Evolutionary conservation across 2,113 vertebrate species (phyloP), one percentile per base, ranked within the genome.

Genomic region (Gymnarchus niloticus): DNA sequence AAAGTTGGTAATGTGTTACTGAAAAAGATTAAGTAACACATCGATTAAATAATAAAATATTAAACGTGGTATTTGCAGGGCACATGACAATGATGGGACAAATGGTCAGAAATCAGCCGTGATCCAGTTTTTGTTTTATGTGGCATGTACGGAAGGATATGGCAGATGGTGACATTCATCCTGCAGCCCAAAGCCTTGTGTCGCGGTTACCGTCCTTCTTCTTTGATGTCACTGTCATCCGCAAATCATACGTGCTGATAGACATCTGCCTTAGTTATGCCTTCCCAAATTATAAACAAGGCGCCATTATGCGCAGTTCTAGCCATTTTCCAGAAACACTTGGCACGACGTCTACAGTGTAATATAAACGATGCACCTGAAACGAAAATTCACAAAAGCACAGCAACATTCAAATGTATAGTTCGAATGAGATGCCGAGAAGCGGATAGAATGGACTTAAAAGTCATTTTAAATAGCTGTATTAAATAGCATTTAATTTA

Each of bases 181-280:
- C 28, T 73, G 76, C 76, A 46, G 44, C 76, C 44, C 41, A 44
- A 48, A 78, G 6, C 44, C 76, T 17, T 78, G 41, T 25, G 76
- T 78, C 41, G 23, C 76, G 10, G 33, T n/a, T 78, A n/a, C 76
- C 44, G 6, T 73, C 33, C 46, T 78, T 78, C 44, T 46, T 78
- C 41, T 78, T 21, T 48, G 7, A 48, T 46, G 76, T 78, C 76
- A 23, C 21, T 78, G 44, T 78, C 41, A 78, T 10, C 76, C 44
- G 76, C 76, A 48, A 78, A 78, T 78, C 76, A 78, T 78, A 48
- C 44, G 19, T 44, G 44, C 44, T 23, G 44, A 37, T 78, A 41
- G 76, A 48, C 76, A 78, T 48, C 76, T 48, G 76, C 76, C 76
- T 78, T 78, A 78, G 76, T 78, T n/a, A 78, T n/a, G 76, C 76